These are phyloP conservation scores for Craseonycteris thonglongyai DNA, from an alignment of 2,113 vertebrate species.

Conservation along the genomic window DNA sequence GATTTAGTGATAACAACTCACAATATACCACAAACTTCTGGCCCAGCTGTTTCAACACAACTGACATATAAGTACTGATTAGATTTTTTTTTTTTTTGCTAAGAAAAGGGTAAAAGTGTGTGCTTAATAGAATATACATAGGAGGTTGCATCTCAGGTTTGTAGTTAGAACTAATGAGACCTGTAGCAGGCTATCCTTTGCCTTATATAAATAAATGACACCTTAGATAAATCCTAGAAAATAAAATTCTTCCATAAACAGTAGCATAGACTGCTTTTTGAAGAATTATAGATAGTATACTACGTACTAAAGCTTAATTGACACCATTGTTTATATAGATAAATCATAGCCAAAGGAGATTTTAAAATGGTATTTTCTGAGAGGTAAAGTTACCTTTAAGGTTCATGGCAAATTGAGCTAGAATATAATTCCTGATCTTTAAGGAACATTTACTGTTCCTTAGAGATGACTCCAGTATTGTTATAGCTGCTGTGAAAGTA, in stretches of 20 bases:
- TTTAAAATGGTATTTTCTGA: background rate
- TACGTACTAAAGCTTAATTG: background rate
- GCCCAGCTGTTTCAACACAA: background rate
- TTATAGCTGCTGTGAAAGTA: background rate
- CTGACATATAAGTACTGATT: background rate
- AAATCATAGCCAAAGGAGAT: background rate
- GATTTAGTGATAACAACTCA: background rate
- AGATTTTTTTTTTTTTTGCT: background rate
- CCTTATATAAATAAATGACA: background rate
- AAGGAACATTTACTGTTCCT: background rate
- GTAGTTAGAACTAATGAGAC: background rate
- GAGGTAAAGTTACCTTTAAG: background rate
- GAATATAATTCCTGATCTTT: background rate
- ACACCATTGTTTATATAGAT: background rate
- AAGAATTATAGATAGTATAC: background rate
- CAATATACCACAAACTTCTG: background rate
- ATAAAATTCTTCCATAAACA: background rate
- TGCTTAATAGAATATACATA: background rate
- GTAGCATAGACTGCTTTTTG: background rate
- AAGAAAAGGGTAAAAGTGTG: background rate
- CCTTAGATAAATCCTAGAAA: background rate
- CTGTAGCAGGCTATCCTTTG: background rate
- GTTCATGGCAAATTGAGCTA: background rate
- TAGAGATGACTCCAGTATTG: background rate
- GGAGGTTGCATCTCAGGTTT: background rate